Evolutionary conservation across 1,140 invertebrate genomes (phyloP).

Genomic region (Tetragnatha versicolor): DNA sequence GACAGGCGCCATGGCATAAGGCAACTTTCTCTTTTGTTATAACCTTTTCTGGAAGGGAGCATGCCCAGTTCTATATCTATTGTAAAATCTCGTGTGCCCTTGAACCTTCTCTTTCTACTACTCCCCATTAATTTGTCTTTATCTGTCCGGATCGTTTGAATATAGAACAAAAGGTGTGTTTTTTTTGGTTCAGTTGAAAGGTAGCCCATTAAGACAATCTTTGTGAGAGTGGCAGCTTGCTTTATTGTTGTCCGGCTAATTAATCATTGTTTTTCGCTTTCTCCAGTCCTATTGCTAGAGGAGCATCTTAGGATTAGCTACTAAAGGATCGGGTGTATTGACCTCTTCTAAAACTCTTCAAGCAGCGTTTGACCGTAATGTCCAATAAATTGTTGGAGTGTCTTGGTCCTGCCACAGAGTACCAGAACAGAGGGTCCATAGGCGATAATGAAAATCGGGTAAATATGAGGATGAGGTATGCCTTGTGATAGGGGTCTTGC

Average conservation of each 20-base stretch:
- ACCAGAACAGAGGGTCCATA: too few relatives aligned
- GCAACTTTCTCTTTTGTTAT: not conserved
- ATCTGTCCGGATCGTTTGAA: slow-evolving; percentile 2
- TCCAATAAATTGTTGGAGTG: too few relatives aligned
- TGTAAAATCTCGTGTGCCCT: not conserved
- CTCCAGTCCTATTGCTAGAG: too few relatives aligned
- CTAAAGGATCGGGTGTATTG: too few relatives aligned
- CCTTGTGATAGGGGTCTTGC: too few relatives aligned
- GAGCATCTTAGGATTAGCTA: too few relatives aligned
- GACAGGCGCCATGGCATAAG: slow-evolving; percentile 1
- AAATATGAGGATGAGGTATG: too few relatives aligned
- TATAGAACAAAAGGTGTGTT: slow-evolving; percentile 1
- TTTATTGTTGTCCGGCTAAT: slow-evolving; percentile 6
- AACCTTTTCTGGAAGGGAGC: not conserved
- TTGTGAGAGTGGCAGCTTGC: not conserved
- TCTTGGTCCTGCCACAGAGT: too few relatives aligned
- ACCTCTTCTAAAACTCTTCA: too few relatives aligned
- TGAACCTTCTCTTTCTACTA: slow-evolving; percentile 15
- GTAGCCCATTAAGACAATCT: not conserved
- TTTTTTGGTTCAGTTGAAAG: not conserved
- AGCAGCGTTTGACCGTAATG: too few relatives aligned
- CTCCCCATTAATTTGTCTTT: slow-evolving; percentile 9
- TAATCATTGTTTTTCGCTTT: too few relatives aligned
- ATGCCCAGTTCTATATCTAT: not conserved
- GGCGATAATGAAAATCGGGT: too few relatives aligned